Evolutionary conservation across 92 coral and sea anemone species (phyloP).

Genomic region (Isaurus tuberculatus): DNA sequence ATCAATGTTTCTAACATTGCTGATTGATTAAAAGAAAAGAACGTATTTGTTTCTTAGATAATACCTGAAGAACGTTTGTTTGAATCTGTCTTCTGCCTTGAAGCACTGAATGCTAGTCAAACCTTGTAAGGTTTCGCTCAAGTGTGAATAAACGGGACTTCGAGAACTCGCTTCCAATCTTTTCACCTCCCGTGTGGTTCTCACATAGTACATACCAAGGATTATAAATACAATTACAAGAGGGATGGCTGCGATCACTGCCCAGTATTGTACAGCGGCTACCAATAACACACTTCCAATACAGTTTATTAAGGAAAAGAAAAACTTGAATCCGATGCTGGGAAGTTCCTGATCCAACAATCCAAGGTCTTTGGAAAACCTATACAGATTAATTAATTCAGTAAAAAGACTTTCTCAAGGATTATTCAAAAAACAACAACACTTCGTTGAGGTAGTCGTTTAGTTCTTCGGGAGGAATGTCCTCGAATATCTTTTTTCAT

Average conservation of each 20-base stretch:
- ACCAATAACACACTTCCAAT: constrained; percentile 46
- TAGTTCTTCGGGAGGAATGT: no score
- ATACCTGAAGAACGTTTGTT: constrained; percentile 28
- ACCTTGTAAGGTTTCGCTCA: constrained; percentile 61
- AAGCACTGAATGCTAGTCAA: constrained; percentile 51
- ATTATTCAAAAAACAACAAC: background rate
- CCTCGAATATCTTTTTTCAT: no score
- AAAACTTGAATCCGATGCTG: constrained; percentile 35
- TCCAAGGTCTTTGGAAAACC: constrained; percentile 48
- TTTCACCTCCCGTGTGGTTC: constrained; percentile 59
- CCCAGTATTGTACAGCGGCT: constrained; percentile 55
- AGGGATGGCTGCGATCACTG: constrained; percentile 60
- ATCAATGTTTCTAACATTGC: no score
- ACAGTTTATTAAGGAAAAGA: constrained; percentile 34
- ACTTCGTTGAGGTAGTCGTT: no score
- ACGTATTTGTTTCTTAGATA: background rate
- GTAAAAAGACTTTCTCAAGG: background rate
- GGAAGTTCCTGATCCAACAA: constrained; percentile 33
- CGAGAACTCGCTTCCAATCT: constrained; percentile 58
- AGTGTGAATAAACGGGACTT: constrained; percentile 61
- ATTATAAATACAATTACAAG: constrained; percentile 44
- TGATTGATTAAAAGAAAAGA: background rate
- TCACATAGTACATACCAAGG: constrained; percentile 54
- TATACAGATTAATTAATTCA: background rate
- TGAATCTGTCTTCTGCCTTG: constrained; percentile 39